phyloP scores from a whole-genome alignment of 2,797 vertebrate species.

The Gallirallus australis region DNA sequence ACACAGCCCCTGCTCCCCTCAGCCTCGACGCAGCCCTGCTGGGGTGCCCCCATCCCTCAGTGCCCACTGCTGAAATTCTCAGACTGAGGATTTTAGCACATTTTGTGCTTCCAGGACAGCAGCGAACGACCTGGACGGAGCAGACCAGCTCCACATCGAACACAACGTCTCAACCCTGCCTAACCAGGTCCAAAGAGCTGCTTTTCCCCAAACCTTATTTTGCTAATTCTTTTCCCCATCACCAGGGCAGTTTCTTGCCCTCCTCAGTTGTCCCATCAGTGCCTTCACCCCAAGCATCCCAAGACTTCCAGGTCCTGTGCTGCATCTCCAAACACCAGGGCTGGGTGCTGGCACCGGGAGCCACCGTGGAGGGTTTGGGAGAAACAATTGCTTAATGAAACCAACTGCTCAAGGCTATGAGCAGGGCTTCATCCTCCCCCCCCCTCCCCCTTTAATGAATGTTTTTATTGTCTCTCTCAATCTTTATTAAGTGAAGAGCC shows the following conservation, averaged over 20 bases:
- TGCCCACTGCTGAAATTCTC: background rate
- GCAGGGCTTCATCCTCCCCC: background rate
- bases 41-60: background rate
- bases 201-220: background rate
- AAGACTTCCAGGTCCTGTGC: background rate
- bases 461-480: conserved; percentile 52
- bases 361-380: rapidly evolving
- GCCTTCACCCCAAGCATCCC: background rate
- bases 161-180: background rate
- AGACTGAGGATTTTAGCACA: background rate
- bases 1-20: rapidly evolving
- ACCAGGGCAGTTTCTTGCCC: background rate
- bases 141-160: rapidly evolving
- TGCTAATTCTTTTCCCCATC: background rate
- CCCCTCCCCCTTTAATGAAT: background rate
- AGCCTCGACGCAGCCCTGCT: background rate
- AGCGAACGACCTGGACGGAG: background rate
- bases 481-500: conserved; percentile 48
- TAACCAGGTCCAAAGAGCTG: background rate
- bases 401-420: background rate
- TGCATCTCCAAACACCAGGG: background rate
- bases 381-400: background rate
- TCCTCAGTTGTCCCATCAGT: background rate
- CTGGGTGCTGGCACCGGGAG: background rate
- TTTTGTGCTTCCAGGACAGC: background rate